phyloP scores from a whole-genome alignment of 2,113 vertebrate genomes.

The Heterotilapia buettikoferi region DNA sequence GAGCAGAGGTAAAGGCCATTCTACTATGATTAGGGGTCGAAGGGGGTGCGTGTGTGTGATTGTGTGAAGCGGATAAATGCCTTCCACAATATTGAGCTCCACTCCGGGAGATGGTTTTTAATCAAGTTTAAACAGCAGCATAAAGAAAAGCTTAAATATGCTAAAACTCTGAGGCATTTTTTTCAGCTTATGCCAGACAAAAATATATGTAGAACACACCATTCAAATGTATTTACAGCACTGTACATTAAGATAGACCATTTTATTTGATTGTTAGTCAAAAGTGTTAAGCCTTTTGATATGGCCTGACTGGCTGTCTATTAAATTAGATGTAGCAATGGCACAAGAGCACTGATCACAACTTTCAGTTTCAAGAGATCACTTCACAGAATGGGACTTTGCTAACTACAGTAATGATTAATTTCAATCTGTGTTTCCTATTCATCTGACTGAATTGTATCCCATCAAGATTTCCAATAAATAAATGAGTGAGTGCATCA shows the following conservation, averaged over 20 bases:
- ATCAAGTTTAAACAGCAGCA: slow-evolving; percentile 68
- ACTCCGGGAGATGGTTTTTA: slow-evolving; percentile 43
- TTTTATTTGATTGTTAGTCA: slow-evolving; percentile 53
- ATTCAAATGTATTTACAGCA: slow-evolving; percentile 79
- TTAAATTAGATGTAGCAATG: slow-evolving; percentile 62
- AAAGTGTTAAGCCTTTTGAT: slow-evolving; percentile 31
- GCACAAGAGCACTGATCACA: slow-evolving; percentile 74
- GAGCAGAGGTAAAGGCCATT: slow-evolving; percentile 66
- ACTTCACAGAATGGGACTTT: slow-evolving; percentile 67
- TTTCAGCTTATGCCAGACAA: slow-evolving; percentile 63
- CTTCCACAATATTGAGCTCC: slow-evolving; percentile 50
- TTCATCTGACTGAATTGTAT: slow-evolving; percentile 24
- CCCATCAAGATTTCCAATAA: slow-evolving; percentile 35
- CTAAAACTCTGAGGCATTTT: slow-evolving; percentile 60
- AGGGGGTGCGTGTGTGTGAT: slow-evolving; percentile 27
- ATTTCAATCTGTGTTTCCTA: slow-evolving; percentile 43
- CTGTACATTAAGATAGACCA: slow-evolving; percentile 73
- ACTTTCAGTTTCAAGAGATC: slow-evolving; percentile 66
- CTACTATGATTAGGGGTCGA: slow-evolving; percentile 63
- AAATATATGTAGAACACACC: slow-evolving; percentile 72
- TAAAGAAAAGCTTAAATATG: slow-evolving; percentile 66
- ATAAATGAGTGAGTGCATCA: slow-evolving; percentile 49
- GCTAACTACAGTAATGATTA: slow-evolving; percentile 65
- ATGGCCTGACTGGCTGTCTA: slow-evolving; percentile 45
- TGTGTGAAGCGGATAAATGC: slow-evolving; percentile 51